Base-by-base conservation (phyloP, 2,888 invertebrate species). In the Orthonevra nobilis region DNA sequence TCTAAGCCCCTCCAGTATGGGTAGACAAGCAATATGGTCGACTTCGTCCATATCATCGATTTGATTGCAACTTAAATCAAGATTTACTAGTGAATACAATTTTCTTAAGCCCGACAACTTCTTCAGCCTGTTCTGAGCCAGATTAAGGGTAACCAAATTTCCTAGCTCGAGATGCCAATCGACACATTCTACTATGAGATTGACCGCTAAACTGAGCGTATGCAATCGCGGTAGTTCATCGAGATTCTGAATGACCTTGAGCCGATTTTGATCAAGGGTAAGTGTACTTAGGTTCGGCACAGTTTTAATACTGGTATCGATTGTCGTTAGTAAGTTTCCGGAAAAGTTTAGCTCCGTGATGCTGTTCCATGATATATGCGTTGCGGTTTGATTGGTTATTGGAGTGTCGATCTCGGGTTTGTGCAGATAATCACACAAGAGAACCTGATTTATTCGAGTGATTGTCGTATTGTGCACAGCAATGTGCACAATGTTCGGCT, bases 21-120 rank as follows among this genome's bases (percentile, higher is more conserved):
- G 97, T 36, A 99, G 89, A 73, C 92, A 91, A 30, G 95, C 93
- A 44, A 98, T 91, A 87, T 94, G 90, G 82, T 92, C 92, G 0
- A 97, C 93, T 86, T 97, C 96, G 81, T 94, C 92, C 6, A 97
- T 92, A 64, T 94, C 93, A 1, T 91, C 91, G 40, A 99, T 93
- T 64, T 92, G 90, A 89, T 99, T 99, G 83, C 95, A 94, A 83
- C 96, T 95, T 40, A 98, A 90, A 90, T 98, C 95, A 79, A 99
- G 89, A 82, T 92, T 93, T 82, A 95, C 94, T 72, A 99, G 89
- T 0, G 97, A 97, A 86, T 96, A 96, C 20, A 98, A 86, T 86
- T 96, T 95, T 0, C 93, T 92, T 83, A 97, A 93, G 0, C 95
- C 95, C 73, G 90, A 89, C 0, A 96, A 88, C 0, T 92, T 91